These are phyloP conservation scores for Mellivora capensis DNA, from an alignment of 2,113 vertebrate genomes.

Conservation along the genomic window DNA sequence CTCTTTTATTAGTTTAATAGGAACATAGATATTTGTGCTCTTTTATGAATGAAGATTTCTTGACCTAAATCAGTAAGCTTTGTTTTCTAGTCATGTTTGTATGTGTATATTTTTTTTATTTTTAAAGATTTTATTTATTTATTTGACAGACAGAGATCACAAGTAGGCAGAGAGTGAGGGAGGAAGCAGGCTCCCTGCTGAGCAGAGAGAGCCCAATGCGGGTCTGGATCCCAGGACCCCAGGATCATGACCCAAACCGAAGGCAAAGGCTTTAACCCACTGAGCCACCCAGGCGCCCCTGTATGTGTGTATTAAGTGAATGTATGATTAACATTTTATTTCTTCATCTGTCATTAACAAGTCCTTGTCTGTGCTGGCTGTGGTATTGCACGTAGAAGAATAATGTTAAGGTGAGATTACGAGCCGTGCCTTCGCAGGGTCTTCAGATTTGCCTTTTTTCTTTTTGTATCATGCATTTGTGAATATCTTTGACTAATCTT, in stretches of 20 bases:
- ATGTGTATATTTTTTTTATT: not conserved
- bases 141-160: no score
- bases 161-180: no score
- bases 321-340: not conserved
- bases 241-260: no score
- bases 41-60: not conserved
- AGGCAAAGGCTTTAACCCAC: no score
- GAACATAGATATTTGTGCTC: not conserved
- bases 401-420: not conserved
- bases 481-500: not conserved
- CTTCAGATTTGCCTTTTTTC: not conserved
- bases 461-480: not conserved
- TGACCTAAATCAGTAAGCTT: not conserved
- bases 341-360: not conserved
- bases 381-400: not conserved
- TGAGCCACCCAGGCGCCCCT: not conserved
- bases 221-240: no score
- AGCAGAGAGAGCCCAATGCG: no score
- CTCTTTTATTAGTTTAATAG: no score
- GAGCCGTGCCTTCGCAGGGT: not conserved
- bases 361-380: not conserved
- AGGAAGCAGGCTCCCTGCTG: no score
- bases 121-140: no score
- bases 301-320: not conserved
- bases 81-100: not conserved